phyloP scores from a whole-genome alignment of 53 echinoderm and acorn worm species.

The Temnopleurus reevesii region DNA sequence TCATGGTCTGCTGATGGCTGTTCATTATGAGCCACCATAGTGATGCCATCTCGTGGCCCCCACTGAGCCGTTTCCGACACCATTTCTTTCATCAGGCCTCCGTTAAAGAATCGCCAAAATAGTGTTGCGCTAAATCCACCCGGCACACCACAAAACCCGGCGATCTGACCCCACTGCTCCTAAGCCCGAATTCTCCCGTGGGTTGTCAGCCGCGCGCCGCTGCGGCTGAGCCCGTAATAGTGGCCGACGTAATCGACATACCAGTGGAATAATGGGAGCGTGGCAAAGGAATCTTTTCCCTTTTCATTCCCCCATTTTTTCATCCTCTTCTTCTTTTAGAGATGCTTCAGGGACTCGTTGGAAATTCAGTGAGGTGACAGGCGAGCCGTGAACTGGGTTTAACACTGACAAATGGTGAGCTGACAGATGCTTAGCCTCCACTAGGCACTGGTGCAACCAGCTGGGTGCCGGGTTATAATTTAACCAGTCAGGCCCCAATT shows the following conservation, averaged over 20 bases:
- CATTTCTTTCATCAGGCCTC: slow-evolving; percentile 37
- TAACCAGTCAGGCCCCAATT: background rate
- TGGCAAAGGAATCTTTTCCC: slow-evolving; percentile 1
- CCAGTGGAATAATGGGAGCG: slow-evolving; percentile 36
- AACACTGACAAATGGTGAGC: slow-evolving; percentile 46
- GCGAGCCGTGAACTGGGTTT: slow-evolving; percentile 55
- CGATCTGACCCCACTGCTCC: background rate
- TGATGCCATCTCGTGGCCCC: slow-evolving; percentile 15
- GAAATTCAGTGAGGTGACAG: slow-evolving; percentile 58
- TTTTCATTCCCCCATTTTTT: no score
- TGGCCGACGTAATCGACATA: slow-evolving; percentile 54
- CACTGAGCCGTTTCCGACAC: slow-evolving; percentile 50
- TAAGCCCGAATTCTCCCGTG: slow-evolving; percentile 29
- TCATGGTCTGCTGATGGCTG: no score
- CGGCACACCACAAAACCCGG: slow-evolving; percentile 10
- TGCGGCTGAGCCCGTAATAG: slow-evolving; percentile 38
- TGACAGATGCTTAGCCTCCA: slow-evolving; percentile 11
- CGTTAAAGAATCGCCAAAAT: slow-evolving; percentile 28
- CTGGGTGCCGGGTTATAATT: background rate
- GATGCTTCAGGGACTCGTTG: slow-evolving; percentile 51
- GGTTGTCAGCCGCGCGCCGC: slow-evolving; percentile 48
- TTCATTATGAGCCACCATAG: no score
- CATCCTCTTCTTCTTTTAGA: background rate
- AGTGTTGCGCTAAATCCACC: slow-evolving; percentile 40
- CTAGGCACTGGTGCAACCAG: background rate